These are phyloP conservation scores for Orientallactaga sibirica DNA, from an alignment of 2,797 vertebrate genomes.

Conservation along the genomic window DNA sequence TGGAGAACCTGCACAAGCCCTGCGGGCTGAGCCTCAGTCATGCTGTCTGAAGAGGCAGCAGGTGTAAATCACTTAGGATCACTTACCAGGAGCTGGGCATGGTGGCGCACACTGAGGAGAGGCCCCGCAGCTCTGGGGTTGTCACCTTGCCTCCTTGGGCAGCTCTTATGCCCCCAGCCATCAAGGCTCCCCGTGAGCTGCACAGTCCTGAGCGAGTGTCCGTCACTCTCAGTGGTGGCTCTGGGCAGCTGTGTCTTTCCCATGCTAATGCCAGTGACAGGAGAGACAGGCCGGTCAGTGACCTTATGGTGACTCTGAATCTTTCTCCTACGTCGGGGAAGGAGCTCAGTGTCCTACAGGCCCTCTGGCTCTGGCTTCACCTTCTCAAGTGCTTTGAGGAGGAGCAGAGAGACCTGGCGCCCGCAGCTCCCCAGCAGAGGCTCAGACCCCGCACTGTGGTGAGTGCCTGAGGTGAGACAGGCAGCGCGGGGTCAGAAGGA, in stretches of 20 bases:
- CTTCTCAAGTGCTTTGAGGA: background rate
- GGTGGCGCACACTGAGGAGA: too few species aligned
- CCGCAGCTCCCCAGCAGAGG: conserved; percentile 17
- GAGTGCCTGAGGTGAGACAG: background rate
- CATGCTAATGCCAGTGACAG: background rate
- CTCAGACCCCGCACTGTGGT: conserved; percentile 18
- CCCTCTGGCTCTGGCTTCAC: background rate
- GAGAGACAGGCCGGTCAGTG: background rate
- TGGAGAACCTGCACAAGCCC: background rate
- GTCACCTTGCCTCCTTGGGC: background rate
- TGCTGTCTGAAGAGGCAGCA: background rate
- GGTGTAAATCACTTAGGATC: too few species aligned
- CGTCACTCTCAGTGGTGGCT: accelerated
- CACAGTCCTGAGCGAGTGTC: accelerated
- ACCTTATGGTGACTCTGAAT: background rate
- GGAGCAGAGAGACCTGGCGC: conserved; percentile 47
- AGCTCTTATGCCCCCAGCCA: background rate
- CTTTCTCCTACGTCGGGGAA: background rate
- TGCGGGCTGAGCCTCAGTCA: background rate
- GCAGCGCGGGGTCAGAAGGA: too few species aligned
- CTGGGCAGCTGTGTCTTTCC: background rate
- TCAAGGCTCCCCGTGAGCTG: background rate
- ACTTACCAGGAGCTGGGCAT: accelerated
- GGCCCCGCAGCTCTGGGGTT: too few species aligned
- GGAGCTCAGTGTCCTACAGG: background rate